Percentiles rank a stretch among this genome's conserved stretches.
These are phyloP conservation scores for Tragelaphus buxtoni DNA, from an alignment of 2,113 vertebrate genomes.

Conservation along the genomic window DNA sequence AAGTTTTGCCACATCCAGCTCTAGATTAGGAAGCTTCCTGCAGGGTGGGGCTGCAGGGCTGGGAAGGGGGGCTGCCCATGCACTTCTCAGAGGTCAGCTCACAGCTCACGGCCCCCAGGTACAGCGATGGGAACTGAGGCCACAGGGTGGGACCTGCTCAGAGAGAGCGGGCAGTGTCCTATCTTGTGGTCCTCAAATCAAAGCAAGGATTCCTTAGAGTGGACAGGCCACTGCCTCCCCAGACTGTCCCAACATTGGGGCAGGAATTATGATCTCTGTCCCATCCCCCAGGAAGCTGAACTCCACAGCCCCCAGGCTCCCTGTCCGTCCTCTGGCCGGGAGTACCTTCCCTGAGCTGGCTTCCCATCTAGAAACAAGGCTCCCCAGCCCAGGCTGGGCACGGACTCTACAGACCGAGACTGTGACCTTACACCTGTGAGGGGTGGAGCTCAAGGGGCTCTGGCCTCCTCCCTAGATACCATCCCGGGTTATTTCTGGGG, in stretches of 20 bases:
- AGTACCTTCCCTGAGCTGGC: not conserved
- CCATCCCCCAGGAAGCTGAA: not conserved
- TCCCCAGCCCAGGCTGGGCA: not conserved
- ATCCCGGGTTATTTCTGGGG: not conserved
- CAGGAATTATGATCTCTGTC: not conserved
- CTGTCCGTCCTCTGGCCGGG: not conserved
- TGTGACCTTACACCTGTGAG: not conserved
- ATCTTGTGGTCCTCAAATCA: not conserved
- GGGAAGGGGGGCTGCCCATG: not conserved
- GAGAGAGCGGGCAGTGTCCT: not conserved
- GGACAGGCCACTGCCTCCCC: not conserved
- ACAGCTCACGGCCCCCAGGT: not conserved
- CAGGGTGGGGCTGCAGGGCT: not conserved
- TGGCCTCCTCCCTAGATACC: not conserved
- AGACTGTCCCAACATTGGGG: not conserved
- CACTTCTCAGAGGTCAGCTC: not conserved
- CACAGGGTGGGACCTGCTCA: not conserved
- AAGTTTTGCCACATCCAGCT: constrained; percentile 66
- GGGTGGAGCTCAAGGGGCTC: not conserved
- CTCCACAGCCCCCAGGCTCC: not conserved
- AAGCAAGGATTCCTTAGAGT: not conserved
- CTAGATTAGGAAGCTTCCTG: constrained; percentile 40
- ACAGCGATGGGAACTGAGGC: not conserved
- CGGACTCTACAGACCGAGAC: not conserved
- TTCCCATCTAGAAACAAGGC: not conserved